Evolutionary conservation across 2,797 vertebrate species (phyloP).

Genomic region (Acipenser transmontanus): DNA sequence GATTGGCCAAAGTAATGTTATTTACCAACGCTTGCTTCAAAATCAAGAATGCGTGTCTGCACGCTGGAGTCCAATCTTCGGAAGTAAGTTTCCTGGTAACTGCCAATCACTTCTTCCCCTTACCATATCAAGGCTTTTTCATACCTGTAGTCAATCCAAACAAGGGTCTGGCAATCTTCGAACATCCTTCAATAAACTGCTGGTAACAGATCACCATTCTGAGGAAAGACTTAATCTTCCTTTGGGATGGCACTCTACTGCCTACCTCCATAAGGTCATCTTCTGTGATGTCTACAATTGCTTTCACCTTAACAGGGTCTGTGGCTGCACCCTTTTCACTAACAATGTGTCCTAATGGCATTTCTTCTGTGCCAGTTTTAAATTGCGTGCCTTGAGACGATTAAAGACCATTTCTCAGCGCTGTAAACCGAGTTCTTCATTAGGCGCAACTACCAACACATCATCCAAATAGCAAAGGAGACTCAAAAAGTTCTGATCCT

Average conservation of each 20-base stretch:
- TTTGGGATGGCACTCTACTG: conserved; percentile 11
- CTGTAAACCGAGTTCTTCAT: conserved; percentile 9
- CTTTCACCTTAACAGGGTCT: conserved; percentile 22
- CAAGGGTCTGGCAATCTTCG: conserved; percentile 16
- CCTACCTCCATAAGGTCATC: conserved; percentile 16
- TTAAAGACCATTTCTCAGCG: conserved; percentile 22
- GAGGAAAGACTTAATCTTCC: conserved; percentile 18
- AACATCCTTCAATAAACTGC: conserved; percentile 22
- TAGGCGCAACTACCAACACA: conserved; percentile 12
- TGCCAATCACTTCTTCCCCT: not conserved
- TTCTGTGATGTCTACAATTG: conserved; percentile 10
- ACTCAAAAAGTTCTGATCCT: conserved; percentile 23
- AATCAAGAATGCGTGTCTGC: not conserved
- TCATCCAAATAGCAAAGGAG: conserved; percentile 22
- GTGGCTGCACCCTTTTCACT: conserved; percentile 1
- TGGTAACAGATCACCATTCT: conserved; percentile 26
- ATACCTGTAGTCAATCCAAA: conserved; percentile 13
- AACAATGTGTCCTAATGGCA: conserved; percentile 23
- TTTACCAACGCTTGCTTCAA: conserved; percentile 14
- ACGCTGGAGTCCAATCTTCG: conserved; percentile 13
- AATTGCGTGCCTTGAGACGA: conserved; percentile 7
- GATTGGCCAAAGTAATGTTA: conserved; percentile 8
- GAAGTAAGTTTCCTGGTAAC: not conserved
- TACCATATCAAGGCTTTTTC: not conserved
- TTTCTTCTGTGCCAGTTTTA: conserved; percentile 20